These are phyloP conservation scores for Dolomedes plantarius DNA, from an alignment of 2,888 invertebrate species.

Conservation along the genomic window DNA sequence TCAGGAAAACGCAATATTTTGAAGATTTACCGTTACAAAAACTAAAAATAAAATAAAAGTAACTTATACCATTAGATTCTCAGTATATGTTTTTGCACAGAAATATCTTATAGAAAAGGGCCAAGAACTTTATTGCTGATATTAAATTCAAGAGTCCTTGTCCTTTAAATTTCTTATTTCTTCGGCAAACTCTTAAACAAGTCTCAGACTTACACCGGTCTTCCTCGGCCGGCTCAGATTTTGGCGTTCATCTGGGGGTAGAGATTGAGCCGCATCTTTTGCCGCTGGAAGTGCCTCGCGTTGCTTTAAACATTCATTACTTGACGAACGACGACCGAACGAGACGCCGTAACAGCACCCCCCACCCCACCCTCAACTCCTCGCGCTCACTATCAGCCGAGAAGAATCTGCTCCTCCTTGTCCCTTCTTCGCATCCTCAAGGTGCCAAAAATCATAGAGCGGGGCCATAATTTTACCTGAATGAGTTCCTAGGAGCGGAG, in stretches of 20 bases:
- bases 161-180: no score
- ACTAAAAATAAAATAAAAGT: no score
- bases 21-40: no score
- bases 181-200: no score
- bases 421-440: not conserved
- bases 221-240: not conserved
- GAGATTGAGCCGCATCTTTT: conserved; percentile 54
- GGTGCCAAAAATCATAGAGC: conserved; percentile 47
- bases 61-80: no score
- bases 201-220: conserved; percentile 19
- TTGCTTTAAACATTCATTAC: conserved; percentile 68
- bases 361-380: not conserved
- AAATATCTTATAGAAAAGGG: no score
- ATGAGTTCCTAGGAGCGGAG: not conserved
- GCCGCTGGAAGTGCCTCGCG: conserved; percentile 46
- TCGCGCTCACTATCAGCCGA: conserved; percentile 15
- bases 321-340: conserved; percentile 50
- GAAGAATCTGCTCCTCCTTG: conserved; percentile 17
- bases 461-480: conserved; percentile 27
- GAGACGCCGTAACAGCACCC: conserved; percentile 18
- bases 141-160: no score
- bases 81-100: no score
- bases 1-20: no score
- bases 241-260: conserved; percentile 18
- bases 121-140: no score